These are phyloP conservation scores for Halichondria panicea DNA, from an alignment of 37 sponge, comb jelly and placozoan species.

Conservation along the genomic window DNA sequence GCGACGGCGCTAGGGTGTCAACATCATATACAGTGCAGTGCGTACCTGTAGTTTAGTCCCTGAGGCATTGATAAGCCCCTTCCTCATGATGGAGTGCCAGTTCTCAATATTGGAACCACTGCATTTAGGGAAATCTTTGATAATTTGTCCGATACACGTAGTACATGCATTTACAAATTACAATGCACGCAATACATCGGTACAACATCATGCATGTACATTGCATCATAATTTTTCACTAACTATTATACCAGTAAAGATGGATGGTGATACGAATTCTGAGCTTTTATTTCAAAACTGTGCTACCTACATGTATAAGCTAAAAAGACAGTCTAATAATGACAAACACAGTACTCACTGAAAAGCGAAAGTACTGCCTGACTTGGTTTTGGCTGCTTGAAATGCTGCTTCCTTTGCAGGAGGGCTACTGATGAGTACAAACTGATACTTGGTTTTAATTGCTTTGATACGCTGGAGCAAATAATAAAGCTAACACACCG, in stretches of 20 bases:
- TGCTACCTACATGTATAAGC: too few species aligned
- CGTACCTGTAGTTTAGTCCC: conserved; percentile 74
- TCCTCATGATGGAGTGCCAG: conserved; percentile 88
- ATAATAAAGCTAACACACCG: background rate
- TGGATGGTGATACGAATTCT: too few species aligned
- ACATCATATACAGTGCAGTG: background rate
- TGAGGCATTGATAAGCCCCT: conserved; percentile 81
- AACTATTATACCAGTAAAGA: too few species aligned
- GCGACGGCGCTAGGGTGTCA: too few species aligned
- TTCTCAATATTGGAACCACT: conserved; percentile 86
- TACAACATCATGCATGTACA: too few species aligned
- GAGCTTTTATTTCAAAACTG: too few species aligned
- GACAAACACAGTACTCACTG: too few species aligned
- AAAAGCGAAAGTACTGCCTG: conserved; percentile 78
- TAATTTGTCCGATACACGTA: too few species aligned
- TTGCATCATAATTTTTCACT: too few species aligned
- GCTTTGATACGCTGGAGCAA: conserved; percentile 40
- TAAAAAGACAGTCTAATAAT: too few species aligned
- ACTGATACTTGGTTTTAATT: conserved; percentile 82
- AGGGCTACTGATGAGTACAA: conserved; percentile 78
- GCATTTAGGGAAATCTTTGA: conserved; percentile 1
- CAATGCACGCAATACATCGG: too few species aligned
- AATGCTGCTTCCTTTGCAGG: conserved; percentile 84
- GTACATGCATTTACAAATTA: too few species aligned
- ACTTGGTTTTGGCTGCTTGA: conserved; percentile 44